Evolutionary conservation across 2,888 invertebrate species (phyloP), one percentile per base, ranked within the genome.

Genomic region (Epirrhoe tristata): DNA sequence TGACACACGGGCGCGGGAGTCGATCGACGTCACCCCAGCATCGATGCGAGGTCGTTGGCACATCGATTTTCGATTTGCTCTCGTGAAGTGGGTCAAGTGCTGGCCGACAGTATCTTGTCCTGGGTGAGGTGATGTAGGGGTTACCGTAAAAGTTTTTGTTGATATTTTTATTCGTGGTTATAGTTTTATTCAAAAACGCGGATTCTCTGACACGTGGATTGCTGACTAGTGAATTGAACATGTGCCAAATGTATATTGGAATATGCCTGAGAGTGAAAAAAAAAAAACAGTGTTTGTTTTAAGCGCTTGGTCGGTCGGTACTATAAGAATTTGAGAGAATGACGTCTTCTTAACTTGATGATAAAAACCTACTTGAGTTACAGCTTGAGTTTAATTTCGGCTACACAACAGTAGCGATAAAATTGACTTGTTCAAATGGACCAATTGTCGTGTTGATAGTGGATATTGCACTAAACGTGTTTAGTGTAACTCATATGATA

Each of bases 21-120:
- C 75, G 74, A 71, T 68, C 61, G 55, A 50, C 55, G 60, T 67
- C 67, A 67, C 64, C 76, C 75, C 73, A 75, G 72, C 74, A 77
- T 77, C 77, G 77, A 74, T 70, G 66, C 73, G 77, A 78, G 82
- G 84, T 85, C 84, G 85, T 83, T 82, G 85, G 77, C 91, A 86
- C 83, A 91, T 93, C 85, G 93, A 93, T 92, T 93, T 90, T 92
- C 92, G 91, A 93, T 93, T 93, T 93, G 81, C 87, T 84, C 86
- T 82, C 85, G 80, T 84, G 84, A 86, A 87, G 79, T 93, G 83
- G 93, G 93, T 93, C 93, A 93, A 93, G 93, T 88, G 88, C 90
- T 87, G 78, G 78, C 78, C 70, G 71, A 77, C 72, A 70, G 76
- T 78, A 77, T 76, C 69, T 74, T 81, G 83, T 85, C 32, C 58